Percentiles rank a stretch among this genome's conserved stretches.
phyloP scores from a whole-genome alignment of 2,888 invertebrate species.

The Gonocerus acuteangulatus region DNA sequence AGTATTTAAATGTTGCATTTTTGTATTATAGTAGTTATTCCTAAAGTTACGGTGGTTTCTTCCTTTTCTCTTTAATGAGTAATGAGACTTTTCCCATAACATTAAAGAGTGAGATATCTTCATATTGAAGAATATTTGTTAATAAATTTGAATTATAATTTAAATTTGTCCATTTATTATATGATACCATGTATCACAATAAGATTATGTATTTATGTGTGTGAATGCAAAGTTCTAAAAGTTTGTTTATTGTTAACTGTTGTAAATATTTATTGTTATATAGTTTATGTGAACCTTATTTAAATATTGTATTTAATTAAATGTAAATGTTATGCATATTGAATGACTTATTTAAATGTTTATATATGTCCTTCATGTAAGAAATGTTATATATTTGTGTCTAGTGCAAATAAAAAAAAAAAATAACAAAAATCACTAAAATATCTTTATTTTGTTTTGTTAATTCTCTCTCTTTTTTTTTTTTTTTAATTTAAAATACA shows the following conservation, averaged over 20 bases:
- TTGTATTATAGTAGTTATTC: conserved; percentile 17
- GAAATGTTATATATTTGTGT: conserved; percentile 7
- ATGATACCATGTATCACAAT: conserved; percentile 49
- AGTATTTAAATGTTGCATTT: background rate
- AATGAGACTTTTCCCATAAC: conserved; percentile 22
- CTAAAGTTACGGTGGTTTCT: conserved; percentile 24
- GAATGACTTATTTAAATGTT: conserved; percentile 1
- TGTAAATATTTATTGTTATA: conserved; percentile 15
- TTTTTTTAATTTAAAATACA: conserved; percentile 6
- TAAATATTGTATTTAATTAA: conserved; percentile 2
- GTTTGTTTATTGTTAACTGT: conserved; percentile 6
- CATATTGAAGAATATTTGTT: conserved; percentile 42
- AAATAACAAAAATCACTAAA: background rate
- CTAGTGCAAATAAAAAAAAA: background rate
- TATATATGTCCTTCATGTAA: background rate
- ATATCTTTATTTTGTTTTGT: background rate
- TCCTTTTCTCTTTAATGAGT: conserved; percentile 32
- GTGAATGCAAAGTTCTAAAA: background rate
- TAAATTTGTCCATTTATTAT: conserved; percentile 30
- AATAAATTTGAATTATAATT: conserved; percentile 39
- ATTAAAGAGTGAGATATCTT: conserved; percentile 34
- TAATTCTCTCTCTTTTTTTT: background rate
- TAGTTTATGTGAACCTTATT: conserved; percentile 1
- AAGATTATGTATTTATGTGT: conserved; percentile 43
- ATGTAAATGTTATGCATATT: conserved; percentile 2